Base-by-base conservation (phyloP, 2,113 vertebrate genomes). In the Nematolebias whitei region DNA sequence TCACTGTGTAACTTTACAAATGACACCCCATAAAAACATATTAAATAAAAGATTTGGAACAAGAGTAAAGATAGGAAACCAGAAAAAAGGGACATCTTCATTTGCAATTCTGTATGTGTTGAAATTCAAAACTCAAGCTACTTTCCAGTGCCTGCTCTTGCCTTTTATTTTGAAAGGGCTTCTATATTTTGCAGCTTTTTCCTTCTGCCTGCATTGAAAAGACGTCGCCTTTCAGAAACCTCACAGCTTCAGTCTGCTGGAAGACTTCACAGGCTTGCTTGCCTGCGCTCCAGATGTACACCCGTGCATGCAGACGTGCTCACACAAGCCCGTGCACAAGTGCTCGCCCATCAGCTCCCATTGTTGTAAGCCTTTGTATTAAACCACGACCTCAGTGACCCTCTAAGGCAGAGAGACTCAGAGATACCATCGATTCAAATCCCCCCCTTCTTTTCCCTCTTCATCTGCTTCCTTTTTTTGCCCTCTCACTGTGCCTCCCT, bases 391-490 rank as follows among this genome's bases (percentile, higher is more conserved):
- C 78, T 45, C 13, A 20, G 43, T 76, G 79, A 88, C 84, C 82
- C 67, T 67, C 76, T 61, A 79, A 78, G 71, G 77, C 69, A 65
- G 65, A 71, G 74, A 80, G 61, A 71, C 74, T 71, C 49, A 1
- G 54, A 73, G 87, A 90, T 88, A 86, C 70, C 81, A 86, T 88
- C 71, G 63, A 68, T 74, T 82, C 76, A 84, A 83, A 85, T 66
- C 74, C 68, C 57, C 40, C 59, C 54, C 53, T 59, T 52, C 54
- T 32, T 47, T 64, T 53, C 54, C 58, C 32, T 13, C 71, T 62
- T 79, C 64, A 76, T 79, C 38, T 51, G 53, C 66, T 79, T 84
- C 61, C 72, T 60, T 59, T 69, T 51, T 56, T 76, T 57, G 35
- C 58, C 59, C 35, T 56, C 64, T 55, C 61, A 15, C 64, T 75